Evolutionary conservation across 2,888 invertebrate species (phyloP).

Genomic region (Anticlea derivata): DNA sequence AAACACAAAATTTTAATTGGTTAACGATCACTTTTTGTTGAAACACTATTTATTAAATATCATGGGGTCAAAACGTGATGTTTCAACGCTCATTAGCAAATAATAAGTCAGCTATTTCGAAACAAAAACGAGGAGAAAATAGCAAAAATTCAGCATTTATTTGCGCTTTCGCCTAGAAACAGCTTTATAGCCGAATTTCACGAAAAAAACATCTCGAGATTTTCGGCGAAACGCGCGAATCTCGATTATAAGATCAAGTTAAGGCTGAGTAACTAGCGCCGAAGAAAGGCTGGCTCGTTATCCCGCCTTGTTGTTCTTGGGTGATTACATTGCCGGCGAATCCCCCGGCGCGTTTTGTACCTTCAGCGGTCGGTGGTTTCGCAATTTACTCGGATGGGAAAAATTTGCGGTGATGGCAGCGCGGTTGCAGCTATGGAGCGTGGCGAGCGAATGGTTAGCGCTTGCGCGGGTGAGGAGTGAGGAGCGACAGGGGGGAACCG

Average conservation of each 20-base stretch:
- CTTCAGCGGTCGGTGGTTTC: constrained; percentile 69
- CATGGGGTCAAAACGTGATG: background rate
- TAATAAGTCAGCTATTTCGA: background rate
- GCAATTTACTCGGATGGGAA: constrained; percentile 78
- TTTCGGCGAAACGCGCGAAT: constrained; percentile 49
- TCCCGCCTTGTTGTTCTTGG: constrained; percentile 65
- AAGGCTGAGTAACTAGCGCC: constrained; percentile 60
- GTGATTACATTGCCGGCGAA: constrained; percentile 69
- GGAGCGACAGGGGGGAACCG: constrained; percentile 42
- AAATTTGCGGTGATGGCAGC: constrained; percentile 64
- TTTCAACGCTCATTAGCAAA: background rate
- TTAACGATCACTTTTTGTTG: background rate
- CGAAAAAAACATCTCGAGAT: constrained; percentile 20
- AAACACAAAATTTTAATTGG: constrained; percentile 9
- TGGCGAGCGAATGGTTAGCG: constrained; percentile 47
- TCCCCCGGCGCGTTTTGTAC: constrained; percentile 63
- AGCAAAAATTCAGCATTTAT: background rate
- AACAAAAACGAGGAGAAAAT: background rate
- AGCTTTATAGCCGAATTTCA: constrained; percentile 5
- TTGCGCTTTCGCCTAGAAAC: background rate
- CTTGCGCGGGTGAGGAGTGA: constrained; percentile 48
- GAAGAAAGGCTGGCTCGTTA: constrained; percentile 61
- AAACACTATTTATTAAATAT: constrained; percentile 1
- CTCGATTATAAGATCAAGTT: constrained; percentile 64
- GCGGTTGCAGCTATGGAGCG: constrained; percentile 38